A percentile compares a stretch with the other conserved stretches of the same genome.
These are phyloP conservation scores for Centroberyx gerrardi DNA, from an alignment of 2,797 vertebrate species.

Conservation along the genomic window DNA sequence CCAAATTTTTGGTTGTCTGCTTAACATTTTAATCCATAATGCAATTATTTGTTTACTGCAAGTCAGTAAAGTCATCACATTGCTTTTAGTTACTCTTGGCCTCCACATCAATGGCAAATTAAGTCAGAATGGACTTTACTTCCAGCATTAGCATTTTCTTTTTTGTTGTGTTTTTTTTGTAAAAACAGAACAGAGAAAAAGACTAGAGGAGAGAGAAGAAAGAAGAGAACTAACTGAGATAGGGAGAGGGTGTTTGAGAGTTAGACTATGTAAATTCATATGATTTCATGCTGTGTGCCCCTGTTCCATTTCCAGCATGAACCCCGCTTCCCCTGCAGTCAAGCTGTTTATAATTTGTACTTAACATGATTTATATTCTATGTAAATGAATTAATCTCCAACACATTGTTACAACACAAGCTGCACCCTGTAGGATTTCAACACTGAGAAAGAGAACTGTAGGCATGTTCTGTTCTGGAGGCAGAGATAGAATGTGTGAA, in stretches of 20 bases:
- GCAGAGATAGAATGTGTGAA: conserved; percentile 37
- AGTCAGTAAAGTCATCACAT: conserved; percentile 46
- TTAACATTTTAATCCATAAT: conserved; percentile 47
- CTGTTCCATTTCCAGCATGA: conserved; percentile 51
- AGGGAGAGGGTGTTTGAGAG: conserved; percentile 19
- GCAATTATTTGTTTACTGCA: conserved; percentile 61
- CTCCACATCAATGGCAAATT: conserved; percentile 6
- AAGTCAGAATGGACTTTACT: neutral
- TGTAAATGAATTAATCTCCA: conserved; percentile 69
- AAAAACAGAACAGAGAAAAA: conserved; percentile 16
- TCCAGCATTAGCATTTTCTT: neutral
- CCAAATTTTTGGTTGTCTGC: conserved; percentile 39
- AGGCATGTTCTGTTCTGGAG: conserved; percentile 55
- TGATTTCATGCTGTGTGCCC: conserved; percentile 56
- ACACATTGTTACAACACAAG: conserved; percentile 64
- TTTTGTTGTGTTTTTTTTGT: conserved; percentile 5
- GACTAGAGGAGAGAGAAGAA: neutral
- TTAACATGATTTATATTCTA: conserved; percentile 66
- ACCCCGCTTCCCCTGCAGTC: conserved; percentile 49
- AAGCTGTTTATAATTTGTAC: conserved; percentile 67
- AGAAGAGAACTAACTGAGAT: conserved; percentile 22
- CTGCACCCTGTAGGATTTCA: conserved; percentile 51
- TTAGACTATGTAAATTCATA: conserved; percentile 47
- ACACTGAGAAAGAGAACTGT: conserved; percentile 46
- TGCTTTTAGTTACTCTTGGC: conserved; percentile 17